Base-by-base conservation (phyloP, 2,888 invertebrate genomes). In the Bombylius discolor region DNA sequence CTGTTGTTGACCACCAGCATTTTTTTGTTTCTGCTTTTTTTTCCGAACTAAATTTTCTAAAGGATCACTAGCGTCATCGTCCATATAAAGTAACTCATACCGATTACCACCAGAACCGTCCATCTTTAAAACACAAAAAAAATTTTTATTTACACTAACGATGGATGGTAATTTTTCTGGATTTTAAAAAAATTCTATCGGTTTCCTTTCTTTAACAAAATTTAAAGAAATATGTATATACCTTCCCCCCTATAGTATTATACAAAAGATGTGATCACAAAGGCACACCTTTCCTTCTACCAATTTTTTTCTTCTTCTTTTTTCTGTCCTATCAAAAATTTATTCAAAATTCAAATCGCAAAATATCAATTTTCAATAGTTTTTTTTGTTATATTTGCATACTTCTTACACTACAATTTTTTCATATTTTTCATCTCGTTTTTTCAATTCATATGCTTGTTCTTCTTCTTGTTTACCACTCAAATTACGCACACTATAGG, bases 51-150 rank as follows among this genome's bases (percentile, higher is more conserved):
- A 64, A 67, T 71, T 71, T 69, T 73, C 73, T 70, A 73, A 70
- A 67, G 72, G 71, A 67, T 72, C 72, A 65, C 68, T 68, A 64
- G 70, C 66, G 67, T 73, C 72, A 64, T 73, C 72, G 67, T 73
- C 72, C 71, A 73, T 72, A 69, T 69, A 73, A 69, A 73, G 70
- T 62, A 73, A 69, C 66, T 73, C 72, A 68, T 73, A 73, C 65
- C 72, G 73, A 70, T 73, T 73, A 64, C 71, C 71, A 63, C 71
- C 73, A 66, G 71, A 65, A 64, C 68, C 70, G 66, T 73, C 73
- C 73, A 73, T 73, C 59, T 62, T 67, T 14, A 8, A 32, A 39
- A 44, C 8, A 13, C 13, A 14, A 31, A 7, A 14, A 47, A 23
- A n/a, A 44, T 51, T 47, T 47, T 51, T 45, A 55, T 51, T 55